These are phyloP conservation scores for Sinohyriopsis cumingii DNA, from an alignment of 2,888 invertebrate species.

Conservation along the genomic window DNA sequence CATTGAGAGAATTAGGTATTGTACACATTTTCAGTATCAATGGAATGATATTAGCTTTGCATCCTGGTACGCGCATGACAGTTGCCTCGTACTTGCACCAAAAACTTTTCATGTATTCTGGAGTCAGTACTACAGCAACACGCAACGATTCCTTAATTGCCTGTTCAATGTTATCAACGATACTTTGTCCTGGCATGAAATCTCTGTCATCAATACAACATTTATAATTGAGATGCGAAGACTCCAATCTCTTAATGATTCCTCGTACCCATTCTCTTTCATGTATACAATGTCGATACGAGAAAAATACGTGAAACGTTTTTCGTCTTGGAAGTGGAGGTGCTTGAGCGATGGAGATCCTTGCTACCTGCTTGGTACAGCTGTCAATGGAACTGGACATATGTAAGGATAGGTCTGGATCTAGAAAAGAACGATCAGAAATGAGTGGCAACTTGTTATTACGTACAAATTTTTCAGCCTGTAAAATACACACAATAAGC, in stretches of 20 bases:
- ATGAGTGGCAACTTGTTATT: too few species aligned
- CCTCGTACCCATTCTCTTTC: conserved; percentile 21
- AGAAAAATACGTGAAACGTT: conserved; percentile 21
- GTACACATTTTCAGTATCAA: too few species aligned
- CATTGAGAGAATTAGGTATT: too few species aligned
- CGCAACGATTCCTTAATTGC: conserved; percentile 11
- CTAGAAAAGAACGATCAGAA: too few species aligned
- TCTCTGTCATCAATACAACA: conserved; percentile 22
- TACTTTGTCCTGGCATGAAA: conserved; percentile 11
- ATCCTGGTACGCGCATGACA: too few species aligned
- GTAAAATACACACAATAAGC: too few species aligned
- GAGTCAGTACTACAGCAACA: conserved; percentile 16
- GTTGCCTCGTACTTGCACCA: conserved; percentile 4
- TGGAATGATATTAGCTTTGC: too few species aligned
- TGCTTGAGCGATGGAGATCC: conserved; percentile 5
- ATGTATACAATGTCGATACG: conserved; percentile 11
- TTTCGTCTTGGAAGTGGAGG: conserved; percentile 20
- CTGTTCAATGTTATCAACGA: conserved; percentile 13
- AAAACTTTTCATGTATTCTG: conserved; percentile 18
- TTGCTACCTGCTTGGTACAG: too few species aligned
- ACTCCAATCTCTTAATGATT: conserved; percentile 17
- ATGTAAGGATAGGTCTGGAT: too few species aligned
- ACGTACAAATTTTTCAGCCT: too few species aligned
- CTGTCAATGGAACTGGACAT: too few species aligned
- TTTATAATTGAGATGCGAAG: conserved; percentile 11